Base-by-base conservation (phyloP, 2,797 vertebrate genomes). In the Euphonia xanthogaster region DNA sequence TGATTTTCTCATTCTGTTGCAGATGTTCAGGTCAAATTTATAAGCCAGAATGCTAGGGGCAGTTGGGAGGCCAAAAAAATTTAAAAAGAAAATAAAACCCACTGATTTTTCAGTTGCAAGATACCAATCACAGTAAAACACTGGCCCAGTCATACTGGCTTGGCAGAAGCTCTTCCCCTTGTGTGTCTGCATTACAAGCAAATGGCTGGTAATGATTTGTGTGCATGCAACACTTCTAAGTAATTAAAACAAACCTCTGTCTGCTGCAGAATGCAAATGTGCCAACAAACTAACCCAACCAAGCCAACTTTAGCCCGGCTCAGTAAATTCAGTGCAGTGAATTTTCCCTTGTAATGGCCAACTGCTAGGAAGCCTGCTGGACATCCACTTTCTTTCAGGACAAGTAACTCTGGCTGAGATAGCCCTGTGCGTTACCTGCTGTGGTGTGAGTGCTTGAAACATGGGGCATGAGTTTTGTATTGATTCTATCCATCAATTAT, bases 211-310 rank as follows among this genome's bases (percentile, higher is more conserved):
- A 96, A 96, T 88, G 93, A 97, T 97, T 95, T 96, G 94, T 92
- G 88, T 86, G 73, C 76, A 70, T 88, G 72, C 92, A 96, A 95
- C 91, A 80, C 67, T 92, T 89, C 47, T 91, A 95, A 94, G 90
- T 94, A 96, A 96, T 97, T 95, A 96, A 96, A 97, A 88, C 85
- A 96, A 96, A 96, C 93, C 88, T 74, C 86, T 92, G 54, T 47
- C 75, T 93, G 60, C 86, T 96, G 93, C 93, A 95, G 89, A 97
- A 88, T 77, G 79, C 39, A 61, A 92, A 89, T 86, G 72, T 91
- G 88, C 93, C 96, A 96, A 33, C 70, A 95, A 87, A 91, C 79
- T 76, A 94, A 93, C 83, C 77, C 79, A 72, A 91, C 73, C 63
- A 86, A 82, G 94, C 83, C 90, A 92, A 16, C 50, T 91, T 89